Conservation (phyloP, 2,113 vertebrate species). For the Hyla sarda region DNA sequence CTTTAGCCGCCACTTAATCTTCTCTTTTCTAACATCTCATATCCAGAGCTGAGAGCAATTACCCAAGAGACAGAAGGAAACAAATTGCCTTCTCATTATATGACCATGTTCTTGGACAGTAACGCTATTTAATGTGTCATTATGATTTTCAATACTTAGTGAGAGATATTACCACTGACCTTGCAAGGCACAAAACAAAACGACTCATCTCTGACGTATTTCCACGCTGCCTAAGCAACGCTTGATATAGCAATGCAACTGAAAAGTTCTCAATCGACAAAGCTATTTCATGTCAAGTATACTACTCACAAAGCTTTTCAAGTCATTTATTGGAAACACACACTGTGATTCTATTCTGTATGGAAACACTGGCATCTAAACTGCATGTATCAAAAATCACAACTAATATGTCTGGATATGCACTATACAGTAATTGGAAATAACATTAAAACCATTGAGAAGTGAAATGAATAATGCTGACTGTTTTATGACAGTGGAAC, state of each 20-base stretch:
- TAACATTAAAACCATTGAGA: too few relatives aligned
- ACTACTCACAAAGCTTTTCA: background rate
- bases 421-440: too few relatives aligned
- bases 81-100: constrained; percentile 18
- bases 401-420: too few relatives aligned
- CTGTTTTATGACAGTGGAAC: too few relatives aligned
- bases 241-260: constrained; percentile 1
- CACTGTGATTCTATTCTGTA: background rate
- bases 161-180: constrained; percentile 15
- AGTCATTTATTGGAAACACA: background rate
- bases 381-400: background rate
- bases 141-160: constrained; percentile 15
- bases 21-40: background rate
- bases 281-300: background rate
- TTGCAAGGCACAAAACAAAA: constrained; percentile 32
- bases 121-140: constrained; percentile 32
- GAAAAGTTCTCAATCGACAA: constrained; percentile 15
- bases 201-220: constrained; percentile 16
- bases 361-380: background rate
- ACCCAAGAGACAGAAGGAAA: background rate
- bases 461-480: too few relatives aligned
- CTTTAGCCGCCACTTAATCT: background rate
- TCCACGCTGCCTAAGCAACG: background rate
- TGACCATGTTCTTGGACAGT: background rate
- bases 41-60: background rate